Percentiles rank a stretch among this genome's conserved stretches.
phyloP scores from a whole-genome alignment of 2,113 vertebrate species.

The Prionailurus viverrinus region DNA sequence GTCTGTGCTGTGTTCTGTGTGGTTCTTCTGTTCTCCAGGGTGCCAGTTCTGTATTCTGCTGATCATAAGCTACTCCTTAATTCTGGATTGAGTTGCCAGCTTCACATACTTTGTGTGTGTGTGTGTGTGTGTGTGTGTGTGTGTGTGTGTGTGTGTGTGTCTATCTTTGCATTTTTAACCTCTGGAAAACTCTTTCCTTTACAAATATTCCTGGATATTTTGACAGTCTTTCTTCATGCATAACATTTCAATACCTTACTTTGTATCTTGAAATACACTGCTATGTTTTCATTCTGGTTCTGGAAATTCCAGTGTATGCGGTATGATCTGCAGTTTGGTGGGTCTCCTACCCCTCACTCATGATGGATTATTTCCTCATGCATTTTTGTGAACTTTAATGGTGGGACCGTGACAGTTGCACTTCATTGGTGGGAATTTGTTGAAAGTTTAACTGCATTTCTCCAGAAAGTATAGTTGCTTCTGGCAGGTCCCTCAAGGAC shows the following conservation, averaged over 20 bases:
- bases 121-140: too few species aligned
- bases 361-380: background rate
- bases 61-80: background rate
- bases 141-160: too few species aligned
- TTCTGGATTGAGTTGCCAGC: background rate
- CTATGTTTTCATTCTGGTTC: background rate
- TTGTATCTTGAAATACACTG: background rate
- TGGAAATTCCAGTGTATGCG: background rate
- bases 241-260: background rate
- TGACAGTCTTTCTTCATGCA: background rate
- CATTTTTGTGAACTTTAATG: background rate
- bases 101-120: background rate
- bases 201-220: background rate
- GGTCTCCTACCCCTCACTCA: background rate
- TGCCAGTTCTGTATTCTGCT: background rate
- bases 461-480: background rate
- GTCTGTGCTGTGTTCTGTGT: background rate
- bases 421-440: background rate
- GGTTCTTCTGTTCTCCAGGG: background rate
- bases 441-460: slow-evolving; percentile 3
- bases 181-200: background rate
- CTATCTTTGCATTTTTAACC: background rate
- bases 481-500: background rate
- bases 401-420: background rate
- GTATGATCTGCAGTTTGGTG: background rate